phyloP scores from a whole-genome alignment of 2,797 vertebrate genomes.

The Catostomus latipinnis region DNA sequence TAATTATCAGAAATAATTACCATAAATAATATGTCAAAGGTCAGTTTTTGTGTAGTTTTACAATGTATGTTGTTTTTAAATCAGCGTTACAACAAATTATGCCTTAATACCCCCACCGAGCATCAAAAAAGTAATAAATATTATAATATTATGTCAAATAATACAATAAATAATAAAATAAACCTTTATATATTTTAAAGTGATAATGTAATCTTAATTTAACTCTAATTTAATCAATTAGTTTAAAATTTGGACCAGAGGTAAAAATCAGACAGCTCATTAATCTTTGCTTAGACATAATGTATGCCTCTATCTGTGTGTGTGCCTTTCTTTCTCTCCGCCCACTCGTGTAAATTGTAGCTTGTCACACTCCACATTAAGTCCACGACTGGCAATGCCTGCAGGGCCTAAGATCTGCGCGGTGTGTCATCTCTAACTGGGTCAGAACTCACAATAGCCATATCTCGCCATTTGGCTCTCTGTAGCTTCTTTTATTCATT shows the following conservation, averaged over 20 bases:
- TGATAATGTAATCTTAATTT: neutral
- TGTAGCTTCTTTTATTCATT: slow-evolving; percentile 57
- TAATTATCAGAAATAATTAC: neutral
- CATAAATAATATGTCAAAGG: neutral
- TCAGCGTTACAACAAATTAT: too few relatives aligned
- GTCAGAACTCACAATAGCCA: slow-evolving; percentile 68
- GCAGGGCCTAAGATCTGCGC: slow-evolving; percentile 70
- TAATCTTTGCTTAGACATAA: slow-evolving; percentile 49
- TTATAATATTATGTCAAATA: neutral
- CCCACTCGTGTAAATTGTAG: slow-evolving; percentile 50
- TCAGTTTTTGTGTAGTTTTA: too few relatives aligned
- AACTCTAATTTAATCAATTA: neutral
- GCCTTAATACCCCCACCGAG: too few relatives aligned
- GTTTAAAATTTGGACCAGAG: slow-evolving; percentile 5
- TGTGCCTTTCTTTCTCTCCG: slow-evolving; percentile 10
- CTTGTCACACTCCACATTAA: slow-evolving; percentile 62
- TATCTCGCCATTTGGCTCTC: slow-evolving; percentile 59
- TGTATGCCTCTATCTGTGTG: neutral
- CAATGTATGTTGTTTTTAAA: too few relatives aligned
- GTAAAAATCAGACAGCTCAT: slow-evolving; percentile 47
- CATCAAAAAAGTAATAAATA: too few relatives aligned
- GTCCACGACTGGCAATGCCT: slow-evolving; percentile 66
- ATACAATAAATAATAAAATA: neutral
- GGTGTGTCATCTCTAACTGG: slow-evolving; percentile 74
- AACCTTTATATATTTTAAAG: neutral